Evolutionary conservation across 2,797 vertebrate genomes (phyloP).

Genomic region (Pelobates cultripes): DNA sequence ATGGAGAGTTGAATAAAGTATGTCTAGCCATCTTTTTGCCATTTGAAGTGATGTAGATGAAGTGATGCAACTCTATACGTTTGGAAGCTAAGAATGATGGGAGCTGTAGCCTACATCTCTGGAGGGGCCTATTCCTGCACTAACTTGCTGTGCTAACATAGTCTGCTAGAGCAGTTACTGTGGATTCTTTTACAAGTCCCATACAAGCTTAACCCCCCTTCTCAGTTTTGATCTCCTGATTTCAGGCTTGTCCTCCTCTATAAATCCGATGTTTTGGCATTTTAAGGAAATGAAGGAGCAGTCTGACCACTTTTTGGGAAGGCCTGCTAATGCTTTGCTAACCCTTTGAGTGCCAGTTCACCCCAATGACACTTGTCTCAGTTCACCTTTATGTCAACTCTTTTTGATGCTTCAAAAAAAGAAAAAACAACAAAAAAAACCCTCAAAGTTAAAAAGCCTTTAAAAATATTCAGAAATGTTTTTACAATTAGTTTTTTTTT

Average conservation of each 20-base stretch:
- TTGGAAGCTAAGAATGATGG: not conserved
- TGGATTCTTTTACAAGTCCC: constrained; percentile 4
- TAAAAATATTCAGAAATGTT: no score
- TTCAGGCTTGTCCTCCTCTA: constrained; percentile 6
- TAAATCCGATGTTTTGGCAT: constrained; percentile 11
- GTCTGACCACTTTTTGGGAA: not conserved
- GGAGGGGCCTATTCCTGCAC: not conserved
- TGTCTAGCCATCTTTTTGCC: no score
- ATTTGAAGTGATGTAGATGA: no score
- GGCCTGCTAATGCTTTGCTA: not conserved
- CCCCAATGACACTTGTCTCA: not conserved
- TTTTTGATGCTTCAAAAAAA: not conserved
- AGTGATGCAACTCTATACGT: no score
- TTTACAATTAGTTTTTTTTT: not conserved
- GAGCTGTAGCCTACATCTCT: not conserved
- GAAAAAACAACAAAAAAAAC: no score
- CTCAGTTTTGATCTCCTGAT: not conserved
- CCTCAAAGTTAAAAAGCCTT: not conserved
- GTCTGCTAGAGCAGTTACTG: not conserved
- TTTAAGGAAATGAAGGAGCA: constrained; percentile 21
- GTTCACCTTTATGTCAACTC: not conserved
- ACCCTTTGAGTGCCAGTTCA: not conserved
- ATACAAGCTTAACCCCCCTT: not conserved
- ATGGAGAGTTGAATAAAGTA: not conserved
- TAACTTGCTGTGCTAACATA: not conserved